phyloP scores from a whole-genome alignment of 2,888 invertebrate species.

The Minunthozetes semirufus region DNA sequence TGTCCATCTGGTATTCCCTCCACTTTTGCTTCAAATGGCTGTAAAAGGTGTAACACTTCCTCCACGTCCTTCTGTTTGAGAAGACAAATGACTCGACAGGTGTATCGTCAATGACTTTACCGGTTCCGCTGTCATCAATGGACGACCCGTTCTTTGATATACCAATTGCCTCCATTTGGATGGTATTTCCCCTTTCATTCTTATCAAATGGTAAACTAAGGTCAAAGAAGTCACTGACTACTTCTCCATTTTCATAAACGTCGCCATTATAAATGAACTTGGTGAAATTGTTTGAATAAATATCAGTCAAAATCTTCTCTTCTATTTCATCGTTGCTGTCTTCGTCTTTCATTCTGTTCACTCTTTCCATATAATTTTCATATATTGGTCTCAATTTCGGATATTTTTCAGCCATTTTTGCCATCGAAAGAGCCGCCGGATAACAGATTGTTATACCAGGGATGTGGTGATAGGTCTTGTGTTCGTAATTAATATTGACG shows the following conservation, averaged over 20 bases:
- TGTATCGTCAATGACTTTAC: neutral
- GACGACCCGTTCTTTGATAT: too few relatives aligned
- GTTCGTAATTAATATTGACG: too few relatives aligned
- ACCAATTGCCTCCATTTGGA: neutral
- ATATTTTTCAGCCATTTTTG: neutral
- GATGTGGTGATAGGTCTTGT: too few relatives aligned
- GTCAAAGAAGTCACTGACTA: too few relatives aligned
- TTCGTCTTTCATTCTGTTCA: neutral
- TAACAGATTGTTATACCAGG: neutral
- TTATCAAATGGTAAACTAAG: too few relatives aligned
- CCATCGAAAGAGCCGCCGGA: neutral
- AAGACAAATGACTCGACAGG: neutral
- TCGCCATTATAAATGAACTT: too few relatives aligned
- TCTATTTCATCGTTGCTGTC: neutral
- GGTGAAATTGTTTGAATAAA: too few relatives aligned
- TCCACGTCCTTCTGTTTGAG: neutral
- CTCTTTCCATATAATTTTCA: neutral
- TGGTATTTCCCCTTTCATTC: too few relatives aligned
- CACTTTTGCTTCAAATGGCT: neutral
- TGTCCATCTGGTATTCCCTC: neutral
- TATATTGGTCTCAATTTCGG: neutral
- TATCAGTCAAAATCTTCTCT: too few relatives aligned
- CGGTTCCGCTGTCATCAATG: too few relatives aligned
- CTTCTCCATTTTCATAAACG: too few relatives aligned
- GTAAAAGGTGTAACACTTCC: neutral